Base-by-base conservation (phyloP, 2,888 invertebrate genomes). In the Thereva unica region DNA sequence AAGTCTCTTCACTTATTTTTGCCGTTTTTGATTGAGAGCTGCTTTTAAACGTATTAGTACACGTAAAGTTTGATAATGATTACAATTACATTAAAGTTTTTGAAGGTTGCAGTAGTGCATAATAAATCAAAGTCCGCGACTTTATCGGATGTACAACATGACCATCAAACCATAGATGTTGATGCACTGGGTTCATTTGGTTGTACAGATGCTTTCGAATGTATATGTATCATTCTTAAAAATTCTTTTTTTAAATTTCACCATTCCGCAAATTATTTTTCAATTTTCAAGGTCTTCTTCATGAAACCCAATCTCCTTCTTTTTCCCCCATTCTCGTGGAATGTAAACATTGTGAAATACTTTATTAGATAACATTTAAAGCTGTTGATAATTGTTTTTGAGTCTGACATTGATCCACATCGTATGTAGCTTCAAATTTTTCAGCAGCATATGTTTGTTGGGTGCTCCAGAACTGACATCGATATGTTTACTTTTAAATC, bases 251-350 rank as follows among this genome's bases (percentile, higher is more conserved):
- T 47, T 47, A 4, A 12, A 7, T 12, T 47, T 6, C 12, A 50
- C 2, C 1, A 50, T 50, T 50, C 23, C 23, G 50, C 23, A 50
- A 50, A 50, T 23, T 7, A 9, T 50, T 50, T 23, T 23, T 50
- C 50, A 4, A 50, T 23, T 6, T 23, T 50, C 50, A 50, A 50
- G 12, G 34, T 50, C 12, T 50, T 34, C 23, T 50, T 50, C 50
- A 50, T 9, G 50, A 6, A 23, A 50, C 23, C 23, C 23, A 10
- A 50, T 50, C 7, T 50, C 34, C 23, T 23, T 50, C 23, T 50
- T 50, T 23, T 50, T 23, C 1, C 23, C 5, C 23, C 50, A 50
- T 50, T 50, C 23, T 34, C 50, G 23, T 9, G 34, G 5, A 23
- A 50, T 50, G 50, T 23, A 23, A 23, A 23, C 23, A 23, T 23